Percentiles rank a stretch among this genome's conserved stretches.
phyloP scores from a whole-genome alignment of 2,113 vertebrate species.

The Zosterops borbonicus region DNA sequence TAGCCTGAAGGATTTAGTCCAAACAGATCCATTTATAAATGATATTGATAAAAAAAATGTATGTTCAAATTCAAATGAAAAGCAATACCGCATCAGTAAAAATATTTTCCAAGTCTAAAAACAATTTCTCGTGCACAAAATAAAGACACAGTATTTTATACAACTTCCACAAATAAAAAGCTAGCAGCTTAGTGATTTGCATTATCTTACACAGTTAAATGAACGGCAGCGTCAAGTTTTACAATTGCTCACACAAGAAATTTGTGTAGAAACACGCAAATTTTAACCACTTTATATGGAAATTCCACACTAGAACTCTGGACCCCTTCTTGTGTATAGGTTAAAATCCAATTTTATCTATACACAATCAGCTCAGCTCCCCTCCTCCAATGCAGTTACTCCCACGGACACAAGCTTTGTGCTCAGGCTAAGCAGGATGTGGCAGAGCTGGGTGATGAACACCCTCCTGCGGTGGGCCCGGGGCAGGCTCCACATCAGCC shows the following conservation, averaged over 20 bases:
- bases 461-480: fast-evolving
- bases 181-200: not conserved
- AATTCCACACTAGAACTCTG: not conserved
- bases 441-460: not conserved
- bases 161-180: not conserved
- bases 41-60: not conserved
- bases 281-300: not conserved
- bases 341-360: not conserved
- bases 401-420: fast-evolving
- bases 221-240: not conserved
- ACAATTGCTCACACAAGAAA: not conserved
- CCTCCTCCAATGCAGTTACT: fast-evolving
- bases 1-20: not conserved
- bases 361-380: not conserved
- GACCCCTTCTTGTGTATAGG: not conserved
- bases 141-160: not conserved
- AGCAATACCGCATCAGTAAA: not conserved
- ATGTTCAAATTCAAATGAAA: not conserved
- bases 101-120: not conserved
- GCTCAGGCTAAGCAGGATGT: not conserved
- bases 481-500: not conserved
- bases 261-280: not conserved
- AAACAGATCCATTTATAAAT: not conserved
- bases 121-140: not conserved
- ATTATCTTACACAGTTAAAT: not conserved